Evolutionary conservation across 2,888 invertebrate genomes (phyloP), one percentile per base, ranked within the genome.

Genomic region (Tetanocera ferruginea): DNA sequence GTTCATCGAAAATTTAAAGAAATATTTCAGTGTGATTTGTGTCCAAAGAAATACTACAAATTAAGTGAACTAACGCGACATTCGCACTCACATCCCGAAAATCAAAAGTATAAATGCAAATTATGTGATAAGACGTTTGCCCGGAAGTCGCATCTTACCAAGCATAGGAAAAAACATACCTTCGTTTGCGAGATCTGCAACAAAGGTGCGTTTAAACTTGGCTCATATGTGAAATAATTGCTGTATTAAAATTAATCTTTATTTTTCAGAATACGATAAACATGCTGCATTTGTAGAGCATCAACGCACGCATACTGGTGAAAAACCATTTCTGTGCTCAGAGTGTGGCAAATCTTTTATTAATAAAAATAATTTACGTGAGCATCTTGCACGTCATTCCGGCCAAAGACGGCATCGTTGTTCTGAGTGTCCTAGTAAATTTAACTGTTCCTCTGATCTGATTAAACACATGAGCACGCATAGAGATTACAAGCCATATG

Each of bases 91-190:
- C 93, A 93, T 83, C 89, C 88, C 4, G 86, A 90, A n/a, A 89
- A 91, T 2, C 91, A 91, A 78, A 91, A 91, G 0, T 91, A 90
- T 79, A 89, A 90, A 70, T 94, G 94, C 86, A 88, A 88, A 5
- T 87, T 91, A 66, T 94, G 94, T 82, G 88, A 91, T 1, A 93
- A 93, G 83, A 90, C 90, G 1, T 94, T 92, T 83, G 90, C 92
- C 0, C n/a, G 93, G 67, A 90, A 91, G 1, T 92, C 93, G 70
- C 92, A 93, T 82, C 86, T 93, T 0, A 89, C 89, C 9, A 81
- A 81, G 37, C 82, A 81, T 76, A 76, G 81, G 74, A 79, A 79
- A 37, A 78, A 78, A 11, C 82, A 81, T 60, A 79, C 80, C n/a
- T 55, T 80, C 14, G 79, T 81, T 5, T 83, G 82, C 57, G 69